Base-by-base conservation (phyloP, 2,113 vertebrate genomes). In the Tupaia chinensis region DNA sequence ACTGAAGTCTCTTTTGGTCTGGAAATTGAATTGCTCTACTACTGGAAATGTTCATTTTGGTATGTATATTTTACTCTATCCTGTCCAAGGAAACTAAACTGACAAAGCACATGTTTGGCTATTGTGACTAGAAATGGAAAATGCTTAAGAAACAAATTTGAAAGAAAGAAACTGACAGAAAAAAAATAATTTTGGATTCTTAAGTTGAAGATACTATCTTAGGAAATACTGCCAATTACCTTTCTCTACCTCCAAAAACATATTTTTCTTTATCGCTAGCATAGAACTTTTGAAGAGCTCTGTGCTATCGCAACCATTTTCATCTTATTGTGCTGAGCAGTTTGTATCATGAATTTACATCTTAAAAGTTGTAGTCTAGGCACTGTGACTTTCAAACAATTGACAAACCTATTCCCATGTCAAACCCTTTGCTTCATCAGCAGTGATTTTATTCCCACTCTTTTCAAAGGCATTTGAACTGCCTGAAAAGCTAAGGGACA, bases 401-500 rank as follows among this genome's bases (percentile, higher is more conserved):
- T 9, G 14, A 68, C 85, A 86, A 76, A 76, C 78, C 66, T 60
- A 65, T 97, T 96, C 97, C 95, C 61, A 92, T 80, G 92, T 93
- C 95, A 97, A 34, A 70, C 73, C n/a, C 29, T 97, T 93, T 23
- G 32, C 91, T 96, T 87, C 95, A 94, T 96, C 95, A 96, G 44
- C 91, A 96, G 88, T 90, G 95, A 80, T 78, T 97, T 91, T 81
- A 77, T 96, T 96, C 97, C 87, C 94, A 77, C 78, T 0, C 0
- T 93, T 96, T 97, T 96, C 96, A 97, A 90, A 97, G 93, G 89
- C 85, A 94, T 89, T 98, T 94, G 88, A 96, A 87, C 90, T 70
- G 53, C 95, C 70, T 96, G 87, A 87, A 97, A 97, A 96, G 77
- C 74, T 34, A 82, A 84, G 81, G 53, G 95, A 94, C 93, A 65